Percentiles rank a stretch among this genome's conserved stretches.
Conservation (phyloP, 1,140 invertebrate genomes). For the Pseudachorutes palmiensis region DNA sequence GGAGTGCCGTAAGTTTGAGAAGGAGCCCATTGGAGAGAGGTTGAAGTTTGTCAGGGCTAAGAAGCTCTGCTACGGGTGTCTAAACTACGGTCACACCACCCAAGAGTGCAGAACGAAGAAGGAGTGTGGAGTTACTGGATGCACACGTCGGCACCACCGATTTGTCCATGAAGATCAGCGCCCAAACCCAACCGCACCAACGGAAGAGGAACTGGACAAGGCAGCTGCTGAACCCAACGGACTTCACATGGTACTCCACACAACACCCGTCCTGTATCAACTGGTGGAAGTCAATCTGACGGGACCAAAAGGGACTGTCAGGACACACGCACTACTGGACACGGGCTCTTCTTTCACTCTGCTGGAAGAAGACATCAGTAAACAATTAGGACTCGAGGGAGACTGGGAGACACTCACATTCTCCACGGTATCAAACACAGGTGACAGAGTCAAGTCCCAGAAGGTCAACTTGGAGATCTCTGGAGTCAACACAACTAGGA, state of each 20-base stretch:
- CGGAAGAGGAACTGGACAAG: too few relatives aligned
- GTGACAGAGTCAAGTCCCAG: not conserved
- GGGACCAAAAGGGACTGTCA: not conserved
- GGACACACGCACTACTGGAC: slow-evolving; percentile 13
- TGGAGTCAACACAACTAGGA: not conserved
- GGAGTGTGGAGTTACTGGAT: too few relatives aligned
- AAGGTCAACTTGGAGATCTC: not conserved
- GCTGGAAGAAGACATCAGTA: not conserved
- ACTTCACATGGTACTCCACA: not conserved
- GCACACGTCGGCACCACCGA: too few relatives aligned
- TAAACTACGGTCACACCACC: too few relatives aligned
- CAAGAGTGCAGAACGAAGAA: too few relatives aligned
- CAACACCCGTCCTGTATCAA: slow-evolving; percentile 3
- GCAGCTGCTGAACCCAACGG: too few relatives aligned
- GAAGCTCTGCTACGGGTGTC: too few relatives aligned
- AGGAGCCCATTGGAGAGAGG: too few relatives aligned
- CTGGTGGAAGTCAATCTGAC: not conserved
- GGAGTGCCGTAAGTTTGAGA: too few relatives aligned
- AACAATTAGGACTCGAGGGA: not conserved
- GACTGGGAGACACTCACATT: not conserved
- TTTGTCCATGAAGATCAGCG: too few relatives aligned
- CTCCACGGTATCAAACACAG: not conserved
- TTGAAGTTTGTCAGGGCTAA: too few relatives aligned
- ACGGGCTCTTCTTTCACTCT: not conserved
- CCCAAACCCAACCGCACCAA: too few relatives aligned